These are phyloP conservation scores for Mico argentatus DNA, from an alignment of 2,797 vertebrate species.

Conservation along the genomic window DNA sequence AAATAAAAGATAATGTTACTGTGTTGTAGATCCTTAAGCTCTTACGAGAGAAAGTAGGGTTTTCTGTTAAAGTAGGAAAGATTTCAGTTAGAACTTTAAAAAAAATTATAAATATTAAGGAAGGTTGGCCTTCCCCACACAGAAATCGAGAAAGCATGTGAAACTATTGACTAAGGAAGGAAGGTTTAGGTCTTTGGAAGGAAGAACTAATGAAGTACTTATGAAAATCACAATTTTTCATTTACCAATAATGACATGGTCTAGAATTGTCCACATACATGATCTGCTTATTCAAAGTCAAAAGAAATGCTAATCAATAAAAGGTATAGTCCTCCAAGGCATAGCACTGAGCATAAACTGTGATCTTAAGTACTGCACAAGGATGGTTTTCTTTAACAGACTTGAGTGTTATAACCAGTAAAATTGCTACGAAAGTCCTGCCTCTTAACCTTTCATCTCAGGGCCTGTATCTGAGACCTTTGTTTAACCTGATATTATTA, in stretches of 20 bases:
- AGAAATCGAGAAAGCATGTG: neutral
- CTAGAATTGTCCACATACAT: neutral
- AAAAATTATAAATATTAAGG: neutral
- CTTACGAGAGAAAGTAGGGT: neutral
- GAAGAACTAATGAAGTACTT: neutral
- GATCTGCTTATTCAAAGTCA: conserved; percentile 19
- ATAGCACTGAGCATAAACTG: neutral
- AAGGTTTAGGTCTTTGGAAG: neutral
- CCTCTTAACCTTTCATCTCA: conserved; percentile 50
- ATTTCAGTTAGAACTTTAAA: neutral
- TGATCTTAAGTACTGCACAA: neutral
- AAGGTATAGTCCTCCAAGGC: neutral
- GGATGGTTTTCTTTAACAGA: conserved; percentile 29
- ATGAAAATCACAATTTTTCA: conserved; percentile 23
- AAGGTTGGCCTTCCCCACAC: neutral
- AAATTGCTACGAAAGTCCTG: neutral
- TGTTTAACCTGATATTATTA: neutral
- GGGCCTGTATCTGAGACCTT: neutral
- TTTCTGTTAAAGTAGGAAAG: conserved; percentile 11
- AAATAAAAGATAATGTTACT: neutral
- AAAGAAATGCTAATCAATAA: neutral
- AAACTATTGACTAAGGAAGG: neutral
- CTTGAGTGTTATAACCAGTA: neutral
- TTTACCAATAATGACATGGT: neutral
- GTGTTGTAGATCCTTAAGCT: neutral